Base-by-base conservation (phyloP, 23 tunicate species). In the Ascidia mentula region DNA sequence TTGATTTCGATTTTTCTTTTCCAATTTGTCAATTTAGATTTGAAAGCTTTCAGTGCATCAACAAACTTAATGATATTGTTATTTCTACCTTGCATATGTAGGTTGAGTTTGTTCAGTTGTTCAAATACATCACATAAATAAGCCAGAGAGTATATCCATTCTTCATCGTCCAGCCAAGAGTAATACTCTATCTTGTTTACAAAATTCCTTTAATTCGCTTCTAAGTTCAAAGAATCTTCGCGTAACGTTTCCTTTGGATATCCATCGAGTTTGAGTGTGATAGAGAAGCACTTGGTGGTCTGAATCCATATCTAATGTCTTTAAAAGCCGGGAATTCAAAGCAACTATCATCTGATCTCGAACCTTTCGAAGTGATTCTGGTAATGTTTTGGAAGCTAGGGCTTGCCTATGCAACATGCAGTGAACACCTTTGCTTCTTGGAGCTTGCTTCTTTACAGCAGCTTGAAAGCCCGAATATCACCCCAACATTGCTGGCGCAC, bases 381-480 rank as follows among this genome's bases (percentile, higher is more conserved):
- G 94, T 33, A 89, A 79, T 28, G 88, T 89, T 83, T 89, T 83
- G 76, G 89, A 77, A 46, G 94, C 89, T 69, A 89, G 88, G 75
- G 94, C 84, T 40, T 88, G 80, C 60, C 82, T 83, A 79, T 84
- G 85, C 37, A 89, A 69, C 75, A 83, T 45, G 80, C 94, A 84
- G 38, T 89, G 80, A 39, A 84, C 79, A 53, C 84, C 80, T 45
- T 83, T 89, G 76, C 73, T 80, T 84, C 36, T 53, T 0, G 38
- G 83, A 75, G 92, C 82, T 0, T 31, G 83, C 38, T 77, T 69
- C 37, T 88, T 70, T 34, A 88, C 92, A 74, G 34, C 18, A 69
- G 73, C 59, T 76, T 88, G 92, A 72, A 88, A 88, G 4, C 88
- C 92, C 5, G 92, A 89, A 0, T 78, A 30, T 0, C 84, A 84